Percentiles rank a stretch among this genome's conserved stretches.
These are phyloP conservation scores for Fundulus diaphanus DNA, from an alignment of 2,797 vertebrate species.

Conservation along the genomic window DNA sequence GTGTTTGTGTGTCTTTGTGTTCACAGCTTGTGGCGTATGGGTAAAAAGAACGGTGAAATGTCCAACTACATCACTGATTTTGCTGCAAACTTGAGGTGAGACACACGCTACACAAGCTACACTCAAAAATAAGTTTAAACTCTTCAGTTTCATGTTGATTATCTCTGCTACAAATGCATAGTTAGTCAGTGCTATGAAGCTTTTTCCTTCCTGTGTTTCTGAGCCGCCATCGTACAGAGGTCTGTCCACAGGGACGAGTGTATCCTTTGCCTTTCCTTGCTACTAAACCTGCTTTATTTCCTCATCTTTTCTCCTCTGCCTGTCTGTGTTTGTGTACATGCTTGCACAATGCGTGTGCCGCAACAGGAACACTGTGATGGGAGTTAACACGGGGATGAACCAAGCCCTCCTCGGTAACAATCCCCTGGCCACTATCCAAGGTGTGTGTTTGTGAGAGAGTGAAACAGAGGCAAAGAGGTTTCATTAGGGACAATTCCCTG, in stretches of 20 bases:
- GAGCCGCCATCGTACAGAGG: conserved; percentile 28
- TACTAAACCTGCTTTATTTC: conserved; percentile 69
- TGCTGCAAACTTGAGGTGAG: conserved; percentile 86
- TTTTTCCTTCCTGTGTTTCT: conserved; percentile 34
- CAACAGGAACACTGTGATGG: conserved; percentile 94
- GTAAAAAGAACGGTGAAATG: conserved; percentile 86
- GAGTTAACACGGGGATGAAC: conserved; percentile 94
- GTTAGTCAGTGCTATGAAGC: neutral
- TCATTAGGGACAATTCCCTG: conserved; percentile 13
- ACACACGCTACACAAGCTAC: conserved; percentile 15
- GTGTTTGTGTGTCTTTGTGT: conserved; percentile 76
- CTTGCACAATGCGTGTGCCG: conserved; percentile 54
- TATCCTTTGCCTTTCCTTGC: conserved; percentile 61
- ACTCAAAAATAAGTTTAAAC: neutral
- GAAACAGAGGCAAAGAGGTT: conserved; percentile 23
- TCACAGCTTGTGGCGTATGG: conserved; percentile 84
- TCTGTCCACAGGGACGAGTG: conserved; percentile 39
- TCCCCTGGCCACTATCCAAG: conserved; percentile 94
- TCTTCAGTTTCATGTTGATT: conserved; percentile 1
- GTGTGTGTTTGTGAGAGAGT: conserved; percentile 81
- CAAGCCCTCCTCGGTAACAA: conserved; percentile 93
- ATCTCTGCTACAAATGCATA: conserved; percentile 6
- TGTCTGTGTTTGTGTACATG: conserved; percentile 60
- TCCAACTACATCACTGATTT: conserved; percentile 86
- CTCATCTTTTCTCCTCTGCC: conserved; percentile 66